These are phyloP conservation scores for Phalloptychus januarius DNA, from an alignment of 2,797 vertebrate genomes.

Conservation along the genomic window DNA sequence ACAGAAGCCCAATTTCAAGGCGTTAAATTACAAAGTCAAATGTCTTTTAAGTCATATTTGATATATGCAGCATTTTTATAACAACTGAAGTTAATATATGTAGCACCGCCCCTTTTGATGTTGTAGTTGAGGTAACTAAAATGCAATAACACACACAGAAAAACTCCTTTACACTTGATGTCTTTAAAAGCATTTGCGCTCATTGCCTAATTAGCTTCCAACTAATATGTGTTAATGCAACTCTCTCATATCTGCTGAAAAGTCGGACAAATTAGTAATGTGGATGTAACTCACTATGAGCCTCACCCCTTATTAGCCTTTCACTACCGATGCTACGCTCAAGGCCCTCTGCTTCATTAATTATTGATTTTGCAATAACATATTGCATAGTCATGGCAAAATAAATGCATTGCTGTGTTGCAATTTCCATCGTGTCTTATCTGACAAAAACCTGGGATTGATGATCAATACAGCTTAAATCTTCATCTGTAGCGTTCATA, in stretches of 20 bases:
- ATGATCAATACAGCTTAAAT: conserved; percentile 31
- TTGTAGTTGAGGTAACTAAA: background rate
- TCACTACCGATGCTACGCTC: background rate
- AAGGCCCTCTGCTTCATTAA: conserved; percentile 10
- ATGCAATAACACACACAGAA: background rate
- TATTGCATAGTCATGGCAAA: conserved; percentile 16
- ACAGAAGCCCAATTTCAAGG: too few species aligned
- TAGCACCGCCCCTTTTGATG: background rate
- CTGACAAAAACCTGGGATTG: conserved; percentile 21
- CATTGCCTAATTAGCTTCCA: conserved; percentile 1
- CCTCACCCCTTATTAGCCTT: background rate
- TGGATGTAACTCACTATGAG: background rate
- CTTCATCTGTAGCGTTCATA: background rate
- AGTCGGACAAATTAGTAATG: conserved; percentile 5
- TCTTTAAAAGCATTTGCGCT: background rate
- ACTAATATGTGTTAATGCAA: conserved; percentile 8
- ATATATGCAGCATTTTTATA: too few species aligned
- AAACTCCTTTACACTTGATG: background rate
- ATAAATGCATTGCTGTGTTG: conserved; percentile 15
- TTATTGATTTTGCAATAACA: conserved; percentile 27
- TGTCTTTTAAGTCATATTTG: too few species aligned
- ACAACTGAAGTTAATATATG: too few species aligned
- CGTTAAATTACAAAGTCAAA: too few species aligned
- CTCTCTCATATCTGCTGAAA: background rate
- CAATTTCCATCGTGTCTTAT: conserved; percentile 11